Percentiles rank a stretch among this genome's conserved stretches.
Evolutionary conservation across 2,888 invertebrate species (phyloP).

Genomic region (Aphelenchoides bicaudatus): DNA sequence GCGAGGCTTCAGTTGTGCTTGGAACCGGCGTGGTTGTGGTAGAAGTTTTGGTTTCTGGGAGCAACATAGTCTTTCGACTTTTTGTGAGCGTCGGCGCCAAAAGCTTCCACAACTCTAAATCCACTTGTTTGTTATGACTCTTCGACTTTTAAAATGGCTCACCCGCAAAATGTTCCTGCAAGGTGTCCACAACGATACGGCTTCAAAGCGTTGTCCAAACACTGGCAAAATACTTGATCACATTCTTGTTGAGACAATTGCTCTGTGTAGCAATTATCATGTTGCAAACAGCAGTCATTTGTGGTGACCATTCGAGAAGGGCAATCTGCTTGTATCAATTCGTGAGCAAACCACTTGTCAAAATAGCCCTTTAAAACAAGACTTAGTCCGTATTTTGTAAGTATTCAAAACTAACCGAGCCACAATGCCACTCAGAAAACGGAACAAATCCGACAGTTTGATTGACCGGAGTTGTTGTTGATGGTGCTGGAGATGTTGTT

Average conservation of each 20-base stretch:
- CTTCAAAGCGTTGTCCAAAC: conserved; percentile 12
- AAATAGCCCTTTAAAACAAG: too few species aligned
- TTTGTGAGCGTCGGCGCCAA: conserved; percentile 12
- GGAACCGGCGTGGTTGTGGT: neutral
- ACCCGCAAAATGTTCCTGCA: conserved; percentile 1
- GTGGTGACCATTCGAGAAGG: conserved; percentile 6
- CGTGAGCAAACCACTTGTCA: conserved; percentile 15
- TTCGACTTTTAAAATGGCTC: too few species aligned
- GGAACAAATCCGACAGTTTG: too few species aligned
- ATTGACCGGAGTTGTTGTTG: too few species aligned
- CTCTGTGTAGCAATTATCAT: conserved; percentile 14
- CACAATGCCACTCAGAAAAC: conserved; percentile 16
- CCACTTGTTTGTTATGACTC: too few species aligned
- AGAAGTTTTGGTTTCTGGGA: neutral
- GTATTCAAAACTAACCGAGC: too few species aligned
- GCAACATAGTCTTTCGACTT: conserved; percentile 8
- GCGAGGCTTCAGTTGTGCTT: neutral
- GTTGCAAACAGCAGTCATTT: conserved; percentile 17
- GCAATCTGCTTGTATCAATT: conserved; percentile 10
- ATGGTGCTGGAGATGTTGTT: too few species aligned
- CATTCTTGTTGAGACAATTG: conserved; percentile 8
- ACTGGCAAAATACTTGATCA: conserved; percentile 14
- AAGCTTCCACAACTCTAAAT: conserved; percentile 7
- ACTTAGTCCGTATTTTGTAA: too few species aligned
- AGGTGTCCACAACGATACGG: neutral